Evolutionary conservation across 2,797 vertebrate genomes (phyloP), one percentile per base, ranked within the genome.

Genomic region (Picus viridis): DNA sequence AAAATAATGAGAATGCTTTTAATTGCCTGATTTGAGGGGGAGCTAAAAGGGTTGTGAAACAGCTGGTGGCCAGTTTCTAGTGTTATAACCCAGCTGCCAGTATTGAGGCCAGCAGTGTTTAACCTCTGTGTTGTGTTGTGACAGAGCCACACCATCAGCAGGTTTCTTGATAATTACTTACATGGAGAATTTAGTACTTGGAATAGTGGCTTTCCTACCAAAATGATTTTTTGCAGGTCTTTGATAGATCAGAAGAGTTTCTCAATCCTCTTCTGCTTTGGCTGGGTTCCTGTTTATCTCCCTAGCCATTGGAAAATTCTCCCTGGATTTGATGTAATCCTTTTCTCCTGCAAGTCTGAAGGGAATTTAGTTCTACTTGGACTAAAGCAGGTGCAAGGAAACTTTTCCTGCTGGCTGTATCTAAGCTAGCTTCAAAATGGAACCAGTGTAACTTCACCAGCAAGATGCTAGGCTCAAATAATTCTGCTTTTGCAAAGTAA

Each of bases 371-470:
- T 83, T 71, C 26, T 49, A 3, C 6, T 0, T 29, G 79, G 49
- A 9, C 29, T 24, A 27, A 76, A 57, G 43, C 43, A 56, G 7
- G 32, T 43, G 8, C 0, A 3, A 64, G 17, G 36, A 65, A 65
- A 9, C 30, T 45, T 45, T 30, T 16, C 12, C 3, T 77, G 4
- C 57, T 68, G 41, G 2, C 9, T 3, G 0, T 16, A 36, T 43
- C 61, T 57, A 5, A 30, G 16, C 7, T 29, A 2, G 3, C 58
- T 71, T 69, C 62, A 34, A 20, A n/a, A n/a, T 16, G 54, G 14
- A 76, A 17, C 20, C 9, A 4, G 4, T 4, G 7, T 24, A 32
- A 36, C 20, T 29, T 30, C 9, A 12, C 16, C 58, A 56, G 51
- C n/a, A 58, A 49, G 51, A 18, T 36, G 15, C 51, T 43, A 11